A percentile compares a stretch with the other conserved stretches of the same genome.
Conservation (phyloP, 2,797 vertebrate genomes). For the Heterohyrax brucei region DNA sequence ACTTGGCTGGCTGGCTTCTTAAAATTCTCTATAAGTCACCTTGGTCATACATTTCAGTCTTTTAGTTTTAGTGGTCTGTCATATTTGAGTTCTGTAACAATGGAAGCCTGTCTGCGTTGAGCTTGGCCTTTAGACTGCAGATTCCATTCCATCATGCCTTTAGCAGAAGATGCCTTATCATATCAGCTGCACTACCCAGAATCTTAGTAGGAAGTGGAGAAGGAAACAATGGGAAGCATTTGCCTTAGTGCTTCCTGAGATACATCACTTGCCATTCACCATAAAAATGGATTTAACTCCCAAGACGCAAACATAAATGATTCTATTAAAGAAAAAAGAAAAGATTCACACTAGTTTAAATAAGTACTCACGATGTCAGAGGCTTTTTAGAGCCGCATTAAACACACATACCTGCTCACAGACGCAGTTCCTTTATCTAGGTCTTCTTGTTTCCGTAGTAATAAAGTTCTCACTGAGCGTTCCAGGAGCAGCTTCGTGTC, state of each 20-base stretch:
- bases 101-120: neutral
- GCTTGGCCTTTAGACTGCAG: neutral
- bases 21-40: neutral
- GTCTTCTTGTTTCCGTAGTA: conserved; percentile 45
- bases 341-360: conserved; percentile 32
- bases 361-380: neutral
- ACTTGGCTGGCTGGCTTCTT: neutral
- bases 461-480: conserved; percentile 6
- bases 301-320: neutral
- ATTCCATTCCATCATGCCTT: neutral
- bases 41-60: neutral
- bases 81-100: neutral
- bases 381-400: neutral
- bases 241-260: neutral
- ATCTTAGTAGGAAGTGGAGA: neutral
- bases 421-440: neutral
- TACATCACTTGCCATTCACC: neutral
- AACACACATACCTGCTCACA: neutral
- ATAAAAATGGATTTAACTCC: neutral
- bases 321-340: conserved; percentile 38
- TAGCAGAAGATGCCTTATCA: conserved; percentile 16
- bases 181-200: neutral
- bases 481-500: conserved; percentile 34
- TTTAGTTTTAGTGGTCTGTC: neutral
- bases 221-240: neutral